Percentiles rank a stretch among this genome's conserved stretches.
These are phyloP conservation scores for Salticus scenicus DNA, from an alignment of 2,888 invertebrate species.

Conservation along the genomic window DNA sequence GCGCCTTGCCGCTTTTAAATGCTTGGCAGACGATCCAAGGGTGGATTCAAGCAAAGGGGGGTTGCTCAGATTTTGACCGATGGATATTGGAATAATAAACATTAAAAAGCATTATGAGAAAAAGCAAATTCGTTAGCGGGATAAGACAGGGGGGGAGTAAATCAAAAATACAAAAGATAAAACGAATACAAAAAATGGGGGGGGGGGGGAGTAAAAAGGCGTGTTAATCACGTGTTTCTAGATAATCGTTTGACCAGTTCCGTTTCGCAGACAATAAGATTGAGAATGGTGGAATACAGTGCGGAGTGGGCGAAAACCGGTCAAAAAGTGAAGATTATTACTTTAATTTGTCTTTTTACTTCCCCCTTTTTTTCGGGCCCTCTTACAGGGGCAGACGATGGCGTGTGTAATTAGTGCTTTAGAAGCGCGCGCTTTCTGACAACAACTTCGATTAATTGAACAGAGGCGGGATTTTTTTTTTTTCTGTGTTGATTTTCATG, in stretches of 20 bases:
- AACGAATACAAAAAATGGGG: constrained; percentile 28
- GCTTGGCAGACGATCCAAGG: constrained; percentile 23
- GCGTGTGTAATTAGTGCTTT: constrained; percentile 65
- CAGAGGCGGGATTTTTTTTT: constrained; percentile 13
- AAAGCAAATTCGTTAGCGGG: constrained; percentile 8
- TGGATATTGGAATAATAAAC: constrained; percentile 67
- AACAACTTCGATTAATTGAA: constrained; percentile 55
- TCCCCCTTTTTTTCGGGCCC: not conserved
- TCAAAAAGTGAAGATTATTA: constrained; percentile 27
- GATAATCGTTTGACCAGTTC: constrained; percentile 68
- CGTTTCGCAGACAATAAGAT: constrained; percentile 50
- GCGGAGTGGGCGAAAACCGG: constrained; percentile 61
- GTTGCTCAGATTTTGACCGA: constrained; percentile 49
- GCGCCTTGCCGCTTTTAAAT: constrained; percentile 63
- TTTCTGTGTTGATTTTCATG: constrained; percentile 7
- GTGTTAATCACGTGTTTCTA: constrained; percentile 66
- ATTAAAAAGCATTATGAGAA: constrained; percentile 48
- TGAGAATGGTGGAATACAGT: constrained; percentile 38
- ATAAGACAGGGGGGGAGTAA: not conserved
- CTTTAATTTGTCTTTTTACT: constrained; percentile 21
- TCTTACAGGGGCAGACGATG: not conserved
- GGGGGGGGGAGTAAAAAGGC: constrained; percentile 35
- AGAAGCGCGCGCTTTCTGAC: constrained; percentile 56
- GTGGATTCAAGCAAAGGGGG: constrained; percentile 13
- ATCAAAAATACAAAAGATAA: constrained; percentile 6